Conservation (phyloP, 2,113 vertebrate species). For the Syngnathus floridae region DNA sequence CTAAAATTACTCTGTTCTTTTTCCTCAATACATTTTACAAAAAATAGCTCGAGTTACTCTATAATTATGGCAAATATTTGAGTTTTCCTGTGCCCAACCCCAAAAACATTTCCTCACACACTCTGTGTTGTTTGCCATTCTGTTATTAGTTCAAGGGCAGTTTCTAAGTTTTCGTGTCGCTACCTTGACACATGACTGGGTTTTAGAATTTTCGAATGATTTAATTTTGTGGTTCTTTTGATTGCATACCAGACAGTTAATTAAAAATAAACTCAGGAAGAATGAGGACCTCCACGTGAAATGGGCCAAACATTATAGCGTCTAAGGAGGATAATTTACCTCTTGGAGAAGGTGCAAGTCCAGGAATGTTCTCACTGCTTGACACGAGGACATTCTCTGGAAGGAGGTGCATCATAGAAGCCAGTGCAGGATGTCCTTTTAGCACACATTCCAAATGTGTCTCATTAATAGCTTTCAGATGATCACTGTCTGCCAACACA, state of each 20-base stretch:
- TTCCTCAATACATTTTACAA: background rate
- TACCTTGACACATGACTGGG: background rate
- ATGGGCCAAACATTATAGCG: background rate
- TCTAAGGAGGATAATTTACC: constrained; percentile 44
- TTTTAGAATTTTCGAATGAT: too few species aligned
- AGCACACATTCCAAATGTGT: constrained; percentile 73
- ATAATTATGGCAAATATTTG: background rate
- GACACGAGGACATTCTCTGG: constrained; percentile 83
- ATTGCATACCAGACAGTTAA: background rate
- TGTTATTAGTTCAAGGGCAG: background rate
- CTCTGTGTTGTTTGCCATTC: background rate
- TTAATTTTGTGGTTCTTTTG: background rate
- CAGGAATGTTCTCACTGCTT: constrained; percentile 75
- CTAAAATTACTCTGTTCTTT: background rate
- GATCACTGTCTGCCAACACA: constrained; percentile 71
- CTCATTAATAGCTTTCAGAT: constrained; percentile 73
- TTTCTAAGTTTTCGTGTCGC: background rate
- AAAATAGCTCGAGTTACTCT: background rate
- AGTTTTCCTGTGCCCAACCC: too few species aligned
- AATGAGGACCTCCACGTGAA: background rate
- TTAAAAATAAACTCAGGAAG: background rate
- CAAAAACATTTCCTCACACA: too few species aligned
- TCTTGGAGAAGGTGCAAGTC: constrained; percentile 56
- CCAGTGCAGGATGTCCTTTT: constrained; percentile 70
- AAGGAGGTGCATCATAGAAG: constrained; percentile 71